Conservation (phyloP, 2,888 invertebrate genomes). For the Drepana falcataria region DNA sequence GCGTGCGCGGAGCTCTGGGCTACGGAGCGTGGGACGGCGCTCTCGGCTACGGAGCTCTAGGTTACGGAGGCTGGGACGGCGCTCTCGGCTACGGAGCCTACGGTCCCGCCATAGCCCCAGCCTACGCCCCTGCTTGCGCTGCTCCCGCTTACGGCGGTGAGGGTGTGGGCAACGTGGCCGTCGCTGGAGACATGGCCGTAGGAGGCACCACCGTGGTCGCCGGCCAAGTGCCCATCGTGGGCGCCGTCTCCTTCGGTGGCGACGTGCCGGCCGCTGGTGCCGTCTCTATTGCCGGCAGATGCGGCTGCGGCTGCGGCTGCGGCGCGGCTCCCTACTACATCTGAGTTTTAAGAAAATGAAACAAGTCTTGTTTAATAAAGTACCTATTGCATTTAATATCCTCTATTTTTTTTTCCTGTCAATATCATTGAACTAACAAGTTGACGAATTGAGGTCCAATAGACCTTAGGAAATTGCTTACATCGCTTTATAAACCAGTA, state of each 20-base stretch:
- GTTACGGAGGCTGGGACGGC: conserved; percentile 5
- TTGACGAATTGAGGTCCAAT: too few relatives aligned
- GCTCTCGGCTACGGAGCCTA: conserved; percentile 4
- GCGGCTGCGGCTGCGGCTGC: conserved; percentile 17
- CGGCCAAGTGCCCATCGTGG: conserved; percentile 31
- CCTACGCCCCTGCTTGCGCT: background rate
- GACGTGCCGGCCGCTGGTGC: conserved; percentile 14
- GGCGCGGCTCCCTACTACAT: conserved; percentile 4
- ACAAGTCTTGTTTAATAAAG: background rate
- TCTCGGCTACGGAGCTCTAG: conserved; percentile 2
- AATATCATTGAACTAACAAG: background rate
- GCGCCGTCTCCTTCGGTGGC: conserved; percentile 25
- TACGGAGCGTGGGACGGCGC: conserved; percentile 1
- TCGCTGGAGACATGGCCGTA: conserved; percentile 32
- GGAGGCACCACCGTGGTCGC: conserved; percentile 26
- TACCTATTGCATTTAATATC: background rate
- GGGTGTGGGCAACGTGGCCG: conserved; percentile 29
- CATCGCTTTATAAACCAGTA: too few relatives aligned
- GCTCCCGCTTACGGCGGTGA: conserved; percentile 21
- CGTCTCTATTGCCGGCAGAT: conserved; percentile 18
- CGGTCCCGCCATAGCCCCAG: conserved; percentile 1
- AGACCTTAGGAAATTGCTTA: too few relatives aligned
- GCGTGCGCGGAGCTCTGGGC: background rate
- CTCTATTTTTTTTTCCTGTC: background rate
- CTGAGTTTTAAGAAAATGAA: background rate